Evolutionary conservation across 2,113 vertebrate genomes (phyloP).

Genomic region (Otus sunia): DNA sequence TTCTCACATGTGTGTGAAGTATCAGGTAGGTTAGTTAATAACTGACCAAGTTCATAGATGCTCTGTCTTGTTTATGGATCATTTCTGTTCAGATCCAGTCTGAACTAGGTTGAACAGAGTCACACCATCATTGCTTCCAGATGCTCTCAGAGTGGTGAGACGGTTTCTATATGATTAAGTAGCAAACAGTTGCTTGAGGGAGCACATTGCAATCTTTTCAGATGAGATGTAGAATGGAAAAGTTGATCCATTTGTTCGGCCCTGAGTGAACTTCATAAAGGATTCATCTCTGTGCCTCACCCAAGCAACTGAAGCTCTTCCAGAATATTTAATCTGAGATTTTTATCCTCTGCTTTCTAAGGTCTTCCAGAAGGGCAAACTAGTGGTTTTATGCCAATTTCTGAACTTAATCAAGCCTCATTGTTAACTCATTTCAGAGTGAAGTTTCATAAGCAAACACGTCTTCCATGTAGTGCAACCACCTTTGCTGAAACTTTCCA

Average conservation of each 20-base stretch:
- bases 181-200: not conserved
- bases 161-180: not conserved
- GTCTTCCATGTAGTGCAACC: not conserved
- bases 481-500: not conserved
- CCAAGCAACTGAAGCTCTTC: not conserved
- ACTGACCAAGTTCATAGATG: not conserved
- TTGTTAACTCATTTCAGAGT: not conserved
- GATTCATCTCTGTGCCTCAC: not conserved
- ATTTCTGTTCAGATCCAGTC: not conserved
- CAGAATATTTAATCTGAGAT: not conserved
- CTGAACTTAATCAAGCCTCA: not conserved
- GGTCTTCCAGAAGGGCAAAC: not conserved
- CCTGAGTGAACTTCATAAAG: not conserved
- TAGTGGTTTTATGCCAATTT: not conserved
- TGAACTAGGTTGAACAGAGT: not conserved
- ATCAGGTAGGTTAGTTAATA: not conserved
- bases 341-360: not conserved
- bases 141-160: not conserved
- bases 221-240: not conserved
- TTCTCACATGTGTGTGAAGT: not conserved
- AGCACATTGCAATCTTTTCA: not conserved
- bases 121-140: not conserved
- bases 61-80: not conserved
- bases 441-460: not conserved
- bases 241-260: not conserved